phyloP scores from a whole-genome alignment of 1,140 invertebrate species.

The Aphaenogaster ashmeadi region DNA sequence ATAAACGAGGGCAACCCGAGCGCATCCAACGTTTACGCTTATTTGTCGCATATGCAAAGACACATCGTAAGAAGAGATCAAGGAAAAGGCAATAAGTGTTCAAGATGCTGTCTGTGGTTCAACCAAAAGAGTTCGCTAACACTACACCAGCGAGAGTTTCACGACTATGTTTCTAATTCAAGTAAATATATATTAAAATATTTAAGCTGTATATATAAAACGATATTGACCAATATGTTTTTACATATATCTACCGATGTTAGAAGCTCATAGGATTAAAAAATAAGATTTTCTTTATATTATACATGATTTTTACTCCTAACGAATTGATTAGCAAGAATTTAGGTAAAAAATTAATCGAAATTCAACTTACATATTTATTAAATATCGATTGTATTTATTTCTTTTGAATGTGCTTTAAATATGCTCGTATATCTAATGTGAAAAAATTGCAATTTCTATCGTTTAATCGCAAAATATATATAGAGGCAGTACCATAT shows the following conservation, averaged over 20 bases:
- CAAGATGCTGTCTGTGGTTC: constrained; percentile 91
- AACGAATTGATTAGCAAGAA: neutral
- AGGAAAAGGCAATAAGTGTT: constrained; percentile 89
- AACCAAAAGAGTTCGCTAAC: constrained; percentile 89
- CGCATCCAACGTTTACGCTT: constrained; percentile 81
- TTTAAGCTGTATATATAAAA: neutral
- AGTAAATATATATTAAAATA: constrained; percentile 72
- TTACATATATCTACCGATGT: neutral
- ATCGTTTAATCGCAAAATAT: constrained; percentile 15
- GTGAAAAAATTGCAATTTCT: neutral
- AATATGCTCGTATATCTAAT: neutral
- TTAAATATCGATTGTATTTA: neutral
- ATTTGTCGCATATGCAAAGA: constrained; percentile 85
- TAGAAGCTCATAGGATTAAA: neutral
- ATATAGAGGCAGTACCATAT: constrained; percentile 84
- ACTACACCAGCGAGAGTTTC: constrained; percentile 83
- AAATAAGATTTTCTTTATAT: neutral
- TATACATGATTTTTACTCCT: neutral
- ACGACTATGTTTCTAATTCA: constrained; percentile 72
- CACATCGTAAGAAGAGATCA: constrained; percentile 87
- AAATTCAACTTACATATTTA: neutral
- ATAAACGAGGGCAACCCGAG: constrained; percentile 78
- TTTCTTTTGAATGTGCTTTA: neutral
- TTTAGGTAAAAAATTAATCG: neutral
- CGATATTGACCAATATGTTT: neutral